Conservation (phyloP, 2,113 vertebrate species). For the Meriones unguiculatus region DNA sequence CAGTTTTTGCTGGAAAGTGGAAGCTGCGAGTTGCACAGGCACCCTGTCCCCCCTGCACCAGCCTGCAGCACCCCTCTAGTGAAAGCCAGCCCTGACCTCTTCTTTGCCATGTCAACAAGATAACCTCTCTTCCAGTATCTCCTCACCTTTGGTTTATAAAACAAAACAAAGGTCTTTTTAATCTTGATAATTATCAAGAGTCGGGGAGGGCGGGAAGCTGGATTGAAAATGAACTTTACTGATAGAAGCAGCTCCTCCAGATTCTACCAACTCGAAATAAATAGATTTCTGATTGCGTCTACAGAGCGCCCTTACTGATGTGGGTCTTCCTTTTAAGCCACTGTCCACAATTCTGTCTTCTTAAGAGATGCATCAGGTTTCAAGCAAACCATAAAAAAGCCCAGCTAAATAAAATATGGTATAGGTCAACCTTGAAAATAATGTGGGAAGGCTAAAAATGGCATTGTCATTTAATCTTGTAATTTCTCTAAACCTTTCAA, state of each 20-base stretch:
- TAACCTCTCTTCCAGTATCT: neutral
- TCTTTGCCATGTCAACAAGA: neutral
- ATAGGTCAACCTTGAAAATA: conserved; percentile 41
- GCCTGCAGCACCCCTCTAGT: conserved; percentile 12
- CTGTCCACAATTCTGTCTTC: conserved; percentile 39
- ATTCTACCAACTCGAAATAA: conserved; percentile 60
- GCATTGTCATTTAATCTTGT: conserved; percentile 53
- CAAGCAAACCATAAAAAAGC: conserved; percentile 55
- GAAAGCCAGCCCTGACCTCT: neutral
- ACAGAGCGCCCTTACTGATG: conserved; percentile 12
- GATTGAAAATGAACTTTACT: conserved; percentile 66
- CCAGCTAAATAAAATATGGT: conserved; percentile 15
- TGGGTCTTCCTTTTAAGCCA: neutral
- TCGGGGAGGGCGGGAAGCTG: neutral
- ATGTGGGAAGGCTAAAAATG: conserved; percentile 47
- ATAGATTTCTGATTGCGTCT: conserved; percentile 4
- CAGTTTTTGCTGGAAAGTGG: conserved; percentile 3
- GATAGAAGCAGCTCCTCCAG: conserved; percentile 66
- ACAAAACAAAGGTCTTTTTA: neutral
- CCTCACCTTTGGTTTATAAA: conserved; percentile 43
- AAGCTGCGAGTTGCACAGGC: neutral
- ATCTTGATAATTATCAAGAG: conserved; percentile 15
- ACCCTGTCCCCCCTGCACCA: neutral
- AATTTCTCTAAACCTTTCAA: conserved; percentile 57
- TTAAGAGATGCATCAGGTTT: conserved; percentile 29